Conservation (phyloP, 2,797 vertebrate genomes). For the Allobates femoralis region DNA sequence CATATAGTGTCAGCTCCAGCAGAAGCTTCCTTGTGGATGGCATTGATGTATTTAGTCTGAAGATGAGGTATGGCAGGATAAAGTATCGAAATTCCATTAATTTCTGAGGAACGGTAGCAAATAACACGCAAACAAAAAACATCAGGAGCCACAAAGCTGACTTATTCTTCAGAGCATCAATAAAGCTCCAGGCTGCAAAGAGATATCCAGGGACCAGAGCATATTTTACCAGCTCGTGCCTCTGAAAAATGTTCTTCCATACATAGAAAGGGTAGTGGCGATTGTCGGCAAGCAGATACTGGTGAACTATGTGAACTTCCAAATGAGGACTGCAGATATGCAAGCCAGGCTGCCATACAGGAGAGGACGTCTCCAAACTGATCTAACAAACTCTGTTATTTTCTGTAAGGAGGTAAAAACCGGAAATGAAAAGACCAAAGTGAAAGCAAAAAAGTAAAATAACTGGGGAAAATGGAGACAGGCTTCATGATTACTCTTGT, state of each 20-base stretch:
- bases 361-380: conserved; percentile 77
- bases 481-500: conserved; percentile 88
- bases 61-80: conserved; percentile 93
- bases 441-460: conserved; percentile 92
- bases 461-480: conserved; percentile 92
- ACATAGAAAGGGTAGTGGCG: conserved; percentile 95
- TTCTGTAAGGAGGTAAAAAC: conserved; percentile 81
- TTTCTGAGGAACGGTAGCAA: conserved; percentile 88
- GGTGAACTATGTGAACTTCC: conserved; percentile 94
- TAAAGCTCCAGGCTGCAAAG: conserved; percentile 90
- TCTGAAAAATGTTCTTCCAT: conserved; percentile 90
- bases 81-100: conserved; percentile 96
- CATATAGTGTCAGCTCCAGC: conserved; percentile 84
- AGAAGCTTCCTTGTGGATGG: conserved; percentile 81
- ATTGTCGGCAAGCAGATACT: conserved; percentile 93
- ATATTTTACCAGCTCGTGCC: conserved; percentile 83
- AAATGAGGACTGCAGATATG: conserved; percentile 81
- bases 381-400: conserved; percentile 78
- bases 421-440: conserved; percentile 85
- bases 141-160: conserved; percentile 88
- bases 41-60: conserved; percentile 88
- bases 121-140: conserved; percentile 83
- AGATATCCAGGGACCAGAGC: conserved; percentile 86
- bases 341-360: conserved; percentile 74
- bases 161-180: conserved; percentile 85